Base-by-base conservation (phyloP, 2,888 invertebrate species). In the Drosophila lacicola region DNA sequence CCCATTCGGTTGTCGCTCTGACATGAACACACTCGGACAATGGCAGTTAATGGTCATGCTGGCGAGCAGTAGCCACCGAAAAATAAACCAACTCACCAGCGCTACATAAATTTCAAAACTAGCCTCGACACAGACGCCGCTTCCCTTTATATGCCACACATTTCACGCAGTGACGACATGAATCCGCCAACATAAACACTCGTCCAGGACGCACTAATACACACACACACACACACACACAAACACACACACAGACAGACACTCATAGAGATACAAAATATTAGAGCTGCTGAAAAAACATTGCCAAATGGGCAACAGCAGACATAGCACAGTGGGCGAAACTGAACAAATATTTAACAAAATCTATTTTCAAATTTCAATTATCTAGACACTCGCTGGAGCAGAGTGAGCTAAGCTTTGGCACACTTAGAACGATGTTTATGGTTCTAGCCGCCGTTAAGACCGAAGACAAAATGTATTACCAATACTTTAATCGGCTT, bases 101-200 rank as follows among this genome's bases (percentile, higher is more conserved):
- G 89, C 81, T 75, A 90, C 89, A 88, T 88, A 90, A 90, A 88
- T 88, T 90, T 82, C 80, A 74, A 89, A 84, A 89, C 87, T 87
- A 89, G 80, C 84, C 75, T 66, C 69, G 68, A 68, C 66, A 67
- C 65, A 61, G 61, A 46, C 42, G 62, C 58, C 42, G 60, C 61
- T 58, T 53, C 66, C 80, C 74, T 70, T 70, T 80, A 82, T 71
- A 68, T 89, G 88, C 75, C 85, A 87, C 88, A 89, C 86, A 89
- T 88, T 84, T 89, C 88, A 86, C 88, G 80, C 86, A 85, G 89
- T 84, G 86, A 89, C 85, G 86, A 89, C 86, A 84, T 82, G 88
- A 86, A 88, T 84, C 83, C 88, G 83, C 83, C 83, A 88, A 84
- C 83, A 84, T 86, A 83, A 88, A 83, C 88, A 83, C 88, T 86